Conservation (phyloP, 2,888 invertebrate species). For the Caenorhabditis plicata region DNA sequence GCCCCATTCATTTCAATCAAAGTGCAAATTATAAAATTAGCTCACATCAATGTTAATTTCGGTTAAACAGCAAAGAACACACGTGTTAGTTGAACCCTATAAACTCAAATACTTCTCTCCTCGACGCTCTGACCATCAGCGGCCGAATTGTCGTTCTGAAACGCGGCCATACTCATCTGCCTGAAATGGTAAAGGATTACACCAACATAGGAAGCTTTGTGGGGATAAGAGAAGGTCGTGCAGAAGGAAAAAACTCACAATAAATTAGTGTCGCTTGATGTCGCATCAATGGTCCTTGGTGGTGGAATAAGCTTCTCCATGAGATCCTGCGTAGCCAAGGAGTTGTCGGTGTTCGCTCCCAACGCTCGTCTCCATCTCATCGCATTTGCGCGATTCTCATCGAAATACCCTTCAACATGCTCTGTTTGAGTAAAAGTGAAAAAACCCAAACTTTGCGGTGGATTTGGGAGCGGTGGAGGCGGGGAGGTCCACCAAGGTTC, state of each 20-base stretch:
- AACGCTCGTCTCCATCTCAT: constrained; percentile 38
- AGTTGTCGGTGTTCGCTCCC: constrained; percentile 39
- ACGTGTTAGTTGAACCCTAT: too few species aligned
- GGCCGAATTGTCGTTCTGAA: constrained; percentile 8
- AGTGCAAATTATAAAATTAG: too few species aligned
- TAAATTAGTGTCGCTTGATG: too few species aligned
- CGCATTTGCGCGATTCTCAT: constrained; percentile 22
- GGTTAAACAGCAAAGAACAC: too few species aligned
- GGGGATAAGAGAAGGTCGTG: neutral
- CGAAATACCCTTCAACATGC: constrained; percentile 1
- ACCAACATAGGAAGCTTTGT: neutral
- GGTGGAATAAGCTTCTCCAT: constrained; percentile 35
- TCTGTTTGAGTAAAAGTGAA: neutral
- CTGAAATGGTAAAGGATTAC: constrained; percentile 14
- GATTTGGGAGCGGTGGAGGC: constrained; percentile 20
- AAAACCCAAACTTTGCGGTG: neutral
- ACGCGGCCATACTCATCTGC: constrained; percentile 20
- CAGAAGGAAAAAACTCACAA: constrained; percentile 18
- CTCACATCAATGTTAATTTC: too few species aligned
- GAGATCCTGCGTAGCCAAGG: constrained; percentile 32
- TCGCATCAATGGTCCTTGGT: too few species aligned
- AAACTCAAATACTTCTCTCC: too few species aligned
- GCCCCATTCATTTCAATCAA: too few species aligned
- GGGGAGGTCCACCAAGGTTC: constrained; percentile 21
- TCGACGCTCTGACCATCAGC: neutral